phyloP scores from a whole-genome alignment of 2,113 vertebrate species.

The Loxodonta africana region DNA sequence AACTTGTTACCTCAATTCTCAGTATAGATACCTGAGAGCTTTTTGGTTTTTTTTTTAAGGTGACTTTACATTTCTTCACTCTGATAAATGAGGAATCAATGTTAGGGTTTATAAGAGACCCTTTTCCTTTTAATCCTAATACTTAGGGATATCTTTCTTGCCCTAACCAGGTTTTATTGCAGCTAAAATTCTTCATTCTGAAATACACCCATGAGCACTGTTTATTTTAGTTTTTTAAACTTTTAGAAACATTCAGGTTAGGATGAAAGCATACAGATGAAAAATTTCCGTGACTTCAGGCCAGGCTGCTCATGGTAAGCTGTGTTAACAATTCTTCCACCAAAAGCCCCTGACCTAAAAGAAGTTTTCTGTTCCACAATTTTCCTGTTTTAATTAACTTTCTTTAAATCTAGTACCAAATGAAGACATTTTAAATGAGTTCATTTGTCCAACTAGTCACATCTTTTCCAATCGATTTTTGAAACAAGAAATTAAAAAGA shows the following conservation, averaged over 20 bases:
- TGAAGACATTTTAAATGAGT: conserved; percentile 68
- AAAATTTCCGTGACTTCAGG: conserved; percentile 57
- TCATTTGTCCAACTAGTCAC: conserved; percentile 46
- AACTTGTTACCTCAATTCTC: not conserved
- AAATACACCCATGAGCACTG: not conserved
- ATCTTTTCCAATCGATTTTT: conserved; percentile 44
- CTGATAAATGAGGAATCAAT: not conserved
- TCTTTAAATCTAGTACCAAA: conserved; percentile 71
- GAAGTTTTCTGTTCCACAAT: conserved; percentile 33
- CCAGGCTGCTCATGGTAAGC: conserved; percentile 25
- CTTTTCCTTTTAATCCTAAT: not conserved
- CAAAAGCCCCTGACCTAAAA: conserved; percentile 58
- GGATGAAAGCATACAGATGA: conserved; percentile 65
- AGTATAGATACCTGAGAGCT: not conserved
- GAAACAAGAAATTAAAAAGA: conserved; percentile 45
- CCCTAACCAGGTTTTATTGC: not conserved
- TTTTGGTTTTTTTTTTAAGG: not conserved
- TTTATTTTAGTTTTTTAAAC: not conserved
- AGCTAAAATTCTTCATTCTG: not conserved
- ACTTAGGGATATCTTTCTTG: not conserved
- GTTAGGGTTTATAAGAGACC: not conserved
- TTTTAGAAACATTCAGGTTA: conserved; percentile 64
- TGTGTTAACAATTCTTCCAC: conserved; percentile 77
- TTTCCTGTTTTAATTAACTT: conserved; percentile 75
- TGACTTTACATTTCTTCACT: not conserved